Conservation (phyloP, 2,888 invertebrate genomes). For the Eilema depressum region DNA sequence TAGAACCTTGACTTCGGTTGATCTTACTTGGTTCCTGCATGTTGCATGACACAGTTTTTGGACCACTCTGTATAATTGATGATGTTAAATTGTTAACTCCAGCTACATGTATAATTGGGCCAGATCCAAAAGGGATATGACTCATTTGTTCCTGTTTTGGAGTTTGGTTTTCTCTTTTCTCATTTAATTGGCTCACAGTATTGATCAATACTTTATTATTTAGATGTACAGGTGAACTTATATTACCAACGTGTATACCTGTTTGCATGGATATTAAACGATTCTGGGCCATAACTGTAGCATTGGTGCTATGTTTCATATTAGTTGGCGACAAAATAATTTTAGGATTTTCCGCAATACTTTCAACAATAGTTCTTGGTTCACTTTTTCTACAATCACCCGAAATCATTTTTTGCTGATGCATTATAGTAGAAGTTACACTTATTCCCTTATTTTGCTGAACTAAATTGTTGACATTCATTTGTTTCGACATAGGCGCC, state of each 20-base stretch:
- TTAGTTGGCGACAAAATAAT: slow-evolving; percentile 78
- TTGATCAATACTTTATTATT: slow-evolving; percentile 77
- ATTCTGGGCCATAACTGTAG: slow-evolving; percentile 81
- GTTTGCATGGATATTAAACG: slow-evolving; percentile 81
- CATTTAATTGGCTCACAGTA: slow-evolving; percentile 67
- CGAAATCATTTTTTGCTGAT: slow-evolving; percentile 76
- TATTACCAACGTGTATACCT: slow-evolving; percentile 71
- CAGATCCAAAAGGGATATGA: slow-evolving; percentile 64
- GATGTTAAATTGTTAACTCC: slow-evolving; percentile 67
- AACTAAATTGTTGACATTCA: slow-evolving; percentile 80
- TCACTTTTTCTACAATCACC: slow-evolving; percentile 72
- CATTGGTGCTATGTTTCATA: slow-evolving; percentile 71
- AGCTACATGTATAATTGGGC: slow-evolving; percentile 77
- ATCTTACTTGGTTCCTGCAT: slow-evolving; percentile 67
- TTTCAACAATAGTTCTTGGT: slow-evolving; percentile 61
- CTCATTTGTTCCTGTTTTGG: slow-evolving; percentile 71
- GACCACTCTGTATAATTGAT: slow-evolving; percentile 72
- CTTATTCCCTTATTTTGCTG: slow-evolving; percentile 72
- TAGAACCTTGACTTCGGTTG: slow-evolving; percentile 69
- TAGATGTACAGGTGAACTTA: slow-evolving; percentile 72
- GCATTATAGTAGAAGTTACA: slow-evolving; percentile 63
- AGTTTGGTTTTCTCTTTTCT: slow-evolving; percentile 72
- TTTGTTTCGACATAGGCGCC: slow-evolving; percentile 86
- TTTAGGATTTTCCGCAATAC: slow-evolving; percentile 71
- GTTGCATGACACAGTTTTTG: slow-evolving; percentile 70